Conservation (phyloP, 2,888 invertebrate species). For the Eilema griseolum region DNA sequence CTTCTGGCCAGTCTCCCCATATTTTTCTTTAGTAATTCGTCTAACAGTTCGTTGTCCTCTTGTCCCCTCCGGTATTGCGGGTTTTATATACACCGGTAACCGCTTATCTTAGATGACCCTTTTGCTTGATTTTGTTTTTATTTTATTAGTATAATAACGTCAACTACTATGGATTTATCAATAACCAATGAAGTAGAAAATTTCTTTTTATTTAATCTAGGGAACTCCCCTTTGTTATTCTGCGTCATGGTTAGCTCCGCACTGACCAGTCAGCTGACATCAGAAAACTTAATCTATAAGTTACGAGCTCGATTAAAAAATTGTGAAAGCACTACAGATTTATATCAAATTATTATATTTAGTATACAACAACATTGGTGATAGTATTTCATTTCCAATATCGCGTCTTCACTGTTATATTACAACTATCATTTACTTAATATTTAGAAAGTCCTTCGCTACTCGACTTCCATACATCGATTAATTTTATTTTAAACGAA, state of each 20-base stretch:
- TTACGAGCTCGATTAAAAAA: not conserved
- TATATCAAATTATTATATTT: slow-evolving; percentile 40
- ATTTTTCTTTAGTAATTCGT: no score
- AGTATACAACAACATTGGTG: slow-evolving; percentile 28
- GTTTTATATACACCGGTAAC: not conserved
- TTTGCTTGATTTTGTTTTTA: not conserved
- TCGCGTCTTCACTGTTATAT: slow-evolving; percentile 29
- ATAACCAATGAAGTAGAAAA: not conserved
- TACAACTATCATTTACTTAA: slow-evolving; percentile 3
- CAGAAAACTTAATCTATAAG: no score
- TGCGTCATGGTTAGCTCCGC: no score
- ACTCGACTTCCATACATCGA: not conserved
- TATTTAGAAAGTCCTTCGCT: not conserved
- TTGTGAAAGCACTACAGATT: slow-evolving; percentile 40
- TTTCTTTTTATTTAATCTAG: no score
- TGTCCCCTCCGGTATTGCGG: not conserved
- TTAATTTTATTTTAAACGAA: not conserved
- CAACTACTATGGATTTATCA: not conserved
- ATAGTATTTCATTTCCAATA: slow-evolving; percentile 17
- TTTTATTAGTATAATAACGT: not conserved
- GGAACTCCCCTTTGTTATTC: not conserved
- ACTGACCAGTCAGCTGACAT: no score
- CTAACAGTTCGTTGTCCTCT: no score
- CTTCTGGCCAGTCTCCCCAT: no score
- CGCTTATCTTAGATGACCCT: not conserved